Evolutionary conservation across 2,888 invertebrate genomes (phyloP).

Genomic region (Trimorus sp.): DNA sequence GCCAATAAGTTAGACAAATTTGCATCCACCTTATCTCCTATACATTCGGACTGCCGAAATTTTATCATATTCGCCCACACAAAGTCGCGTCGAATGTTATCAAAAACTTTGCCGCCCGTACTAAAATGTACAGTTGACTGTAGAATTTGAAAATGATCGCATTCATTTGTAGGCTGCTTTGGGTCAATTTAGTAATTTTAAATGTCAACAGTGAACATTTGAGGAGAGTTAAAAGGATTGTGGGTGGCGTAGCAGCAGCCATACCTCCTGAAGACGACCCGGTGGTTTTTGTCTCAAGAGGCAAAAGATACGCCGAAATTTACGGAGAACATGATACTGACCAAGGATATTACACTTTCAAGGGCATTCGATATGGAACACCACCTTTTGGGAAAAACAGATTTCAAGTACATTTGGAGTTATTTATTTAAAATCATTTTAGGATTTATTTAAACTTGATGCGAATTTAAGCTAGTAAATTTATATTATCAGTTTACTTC

Average conservation of each 20-base stretch:
- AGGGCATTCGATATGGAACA: slow-evolving; percentile 87
- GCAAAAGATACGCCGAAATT: slow-evolving; percentile 85
- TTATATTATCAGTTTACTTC: too few relatives aligned
- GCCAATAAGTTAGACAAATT: neutral
- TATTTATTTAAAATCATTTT: neutral
- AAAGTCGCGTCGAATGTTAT: slow-evolving; percentile 5
- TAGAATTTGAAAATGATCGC: slow-evolving; percentile 31
- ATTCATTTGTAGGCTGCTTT: slow-evolving; percentile 26
- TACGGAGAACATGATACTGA: slow-evolving; percentile 85
- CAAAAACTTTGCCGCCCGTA: slow-evolving; percentile 8
- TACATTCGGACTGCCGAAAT: slow-evolving; percentile 1
- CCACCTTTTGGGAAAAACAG: slow-evolving; percentile 84
- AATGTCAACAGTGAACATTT: slow-evolving; percentile 34
- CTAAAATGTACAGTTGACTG: slow-evolving; percentile 21
- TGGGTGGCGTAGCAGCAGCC: slow-evolving; percentile 87
- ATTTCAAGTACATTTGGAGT: slow-evolving; percentile 82
- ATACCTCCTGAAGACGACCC: slow-evolving; percentile 88
- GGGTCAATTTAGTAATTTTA: slow-evolving; percentile 53
- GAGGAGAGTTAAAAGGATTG: slow-evolving; percentile 81
- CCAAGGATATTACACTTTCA: slow-evolving; percentile 87
- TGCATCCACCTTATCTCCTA: too few relatives aligned
- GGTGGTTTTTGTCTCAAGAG: slow-evolving; percentile 86
- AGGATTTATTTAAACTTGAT: neutral
- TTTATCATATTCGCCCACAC: slow-evolving; percentile 51
- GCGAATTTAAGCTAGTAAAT: too few relatives aligned